Evolutionary conservation across 2,888 invertebrate species (phyloP).

Genomic region (Athetis lepigone): DNA sequence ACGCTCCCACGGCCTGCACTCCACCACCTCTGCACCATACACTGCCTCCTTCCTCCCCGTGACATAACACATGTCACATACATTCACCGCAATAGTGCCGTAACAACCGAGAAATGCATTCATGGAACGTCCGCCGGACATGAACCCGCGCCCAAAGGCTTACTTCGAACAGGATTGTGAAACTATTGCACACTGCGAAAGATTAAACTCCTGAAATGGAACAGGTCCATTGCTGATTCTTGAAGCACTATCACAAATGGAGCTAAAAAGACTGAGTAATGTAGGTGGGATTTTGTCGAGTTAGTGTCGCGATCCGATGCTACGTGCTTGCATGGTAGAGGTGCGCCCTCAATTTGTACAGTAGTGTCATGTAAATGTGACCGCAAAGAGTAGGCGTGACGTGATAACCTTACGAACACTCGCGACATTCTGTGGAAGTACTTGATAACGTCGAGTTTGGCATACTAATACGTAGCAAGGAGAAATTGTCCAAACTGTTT

Average conservation of each 20-base stretch:
- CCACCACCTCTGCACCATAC: conserved; percentile 47
- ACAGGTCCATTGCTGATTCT: conserved; percentile 51
- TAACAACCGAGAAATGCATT: conserved; percentile 55
- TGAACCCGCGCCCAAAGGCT: conserved; percentile 41
- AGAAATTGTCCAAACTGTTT: conserved; percentile 32
- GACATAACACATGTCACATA: conserved; percentile 3
- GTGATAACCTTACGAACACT: conserved; percentile 61
- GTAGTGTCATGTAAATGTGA: conserved; percentile 59
- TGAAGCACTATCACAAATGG: neutral
- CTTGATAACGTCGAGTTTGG: conserved; percentile 43
- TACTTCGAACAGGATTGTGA: conserved; percentile 33
- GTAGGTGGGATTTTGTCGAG: conserved; percentile 18
- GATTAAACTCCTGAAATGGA: conserved; percentile 10
- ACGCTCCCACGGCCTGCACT: conserved; percentile 64
- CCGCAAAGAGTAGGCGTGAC: conserved; percentile 64
- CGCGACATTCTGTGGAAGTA: conserved; percentile 53
- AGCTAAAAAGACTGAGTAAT: conserved; percentile 38
- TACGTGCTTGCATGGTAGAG: conserved; percentile 28
- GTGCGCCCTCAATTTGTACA: conserved; percentile 47
- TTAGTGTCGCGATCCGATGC: conserved; percentile 2
- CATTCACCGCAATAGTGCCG: conserved; percentile 40
- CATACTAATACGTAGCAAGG: conserved; percentile 57
- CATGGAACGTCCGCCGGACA: conserved; percentile 74
- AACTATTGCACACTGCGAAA: conserved; percentile 19
- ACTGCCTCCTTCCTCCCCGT: conserved; percentile 39